Conservation (phyloP, 2,888 invertebrate species). For the Cylloceria caligata region DNA sequence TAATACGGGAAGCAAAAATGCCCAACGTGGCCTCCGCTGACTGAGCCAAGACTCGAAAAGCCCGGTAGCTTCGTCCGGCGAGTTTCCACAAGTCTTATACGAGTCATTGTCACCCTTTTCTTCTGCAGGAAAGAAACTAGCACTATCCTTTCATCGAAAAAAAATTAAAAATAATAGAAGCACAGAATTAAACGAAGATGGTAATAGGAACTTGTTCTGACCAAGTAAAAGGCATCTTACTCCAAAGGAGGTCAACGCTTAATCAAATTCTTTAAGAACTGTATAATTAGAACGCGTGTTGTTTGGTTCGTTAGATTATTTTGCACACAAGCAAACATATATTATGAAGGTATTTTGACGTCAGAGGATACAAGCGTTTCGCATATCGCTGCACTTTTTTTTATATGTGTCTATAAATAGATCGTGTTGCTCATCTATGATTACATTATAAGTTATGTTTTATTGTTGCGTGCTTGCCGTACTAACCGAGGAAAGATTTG, state of each 20-base stretch:
- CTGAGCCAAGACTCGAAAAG: slow-evolving; percentile 53
- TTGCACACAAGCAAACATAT: too few relatives aligned
- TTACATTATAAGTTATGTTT: too few relatives aligned
- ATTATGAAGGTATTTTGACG: too few relatives aligned
- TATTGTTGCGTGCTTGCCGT: too few relatives aligned
- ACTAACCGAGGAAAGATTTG: too few relatives aligned
- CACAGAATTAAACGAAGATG: neutral
- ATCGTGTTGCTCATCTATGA: too few relatives aligned
- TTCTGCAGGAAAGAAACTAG: slow-evolving; percentile 30
- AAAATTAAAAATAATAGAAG: slow-evolving; percentile 13
- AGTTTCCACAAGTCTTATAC: slow-evolving; percentile 35
- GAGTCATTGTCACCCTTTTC: slow-evolving; percentile 54
- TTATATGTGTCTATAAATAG: too few relatives aligned
- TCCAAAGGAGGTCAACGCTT: neutral
- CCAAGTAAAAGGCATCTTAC: neutral
- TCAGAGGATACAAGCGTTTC: too few relatives aligned
- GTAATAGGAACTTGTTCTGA: neutral
- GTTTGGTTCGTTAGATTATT: too few relatives aligned
- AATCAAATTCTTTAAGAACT: too few relatives aligned
- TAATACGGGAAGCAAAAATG: slow-evolving; percentile 79
- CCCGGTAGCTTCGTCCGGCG: slow-evolving; percentile 44
- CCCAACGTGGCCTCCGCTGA: slow-evolving; percentile 54
- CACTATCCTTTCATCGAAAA: neutral
- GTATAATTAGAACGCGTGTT: too few relatives aligned
- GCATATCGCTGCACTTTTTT: too few relatives aligned